Evolutionary conservation across 2,797 vertebrate species (phyloP), one percentile per base, ranked within the genome.

Genomic region (Eurystomus glaucurus): DNA sequence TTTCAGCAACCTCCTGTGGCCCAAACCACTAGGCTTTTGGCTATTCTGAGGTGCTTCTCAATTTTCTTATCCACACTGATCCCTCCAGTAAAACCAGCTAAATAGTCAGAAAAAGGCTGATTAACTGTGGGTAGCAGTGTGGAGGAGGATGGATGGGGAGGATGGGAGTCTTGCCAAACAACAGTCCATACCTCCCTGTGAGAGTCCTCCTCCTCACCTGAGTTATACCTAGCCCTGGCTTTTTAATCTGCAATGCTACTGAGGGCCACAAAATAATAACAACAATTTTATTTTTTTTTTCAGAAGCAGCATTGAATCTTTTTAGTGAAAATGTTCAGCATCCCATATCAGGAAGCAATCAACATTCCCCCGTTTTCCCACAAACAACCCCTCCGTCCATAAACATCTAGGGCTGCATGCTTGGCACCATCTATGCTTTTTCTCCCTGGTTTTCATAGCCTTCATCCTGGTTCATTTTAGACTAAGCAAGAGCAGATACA

Each of bases 11-110:
- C 48, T 88, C 37, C 43, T 60, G 37, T 61, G 57, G 37, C 61
- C 65, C 71, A 94, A 81, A 96, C 75, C 45, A 37, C 76, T 11
- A 88, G 6, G 28, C 50, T 86, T 83, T 77, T 80, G 77, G 72
- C 77, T 93, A 71, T 65, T 77, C 65, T 78, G 61, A 88, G 76
- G 50, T 41, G 21, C 61, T 93, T 94, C 72, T 75, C 72, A 71
- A 18, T 78, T 93, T 94, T 77, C 78, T 62, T 55, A 35, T 66
- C 68, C 23, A 62, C 72, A 35, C 15, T 72, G 58, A 79, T 90
- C 17, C 52, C 61, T 82, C 60, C 68, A 81, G 48, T 60, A 75
- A 94, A 90, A 66, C 39, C 52, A 60, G 54, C 31, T 41, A 77
- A 64, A 77, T 5, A 82, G 43, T 23, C 71, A 77, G 48, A 62